Conservation (phyloP, 2,797 vertebrate genomes). For the Pitangus sulphuratus region DNA sequence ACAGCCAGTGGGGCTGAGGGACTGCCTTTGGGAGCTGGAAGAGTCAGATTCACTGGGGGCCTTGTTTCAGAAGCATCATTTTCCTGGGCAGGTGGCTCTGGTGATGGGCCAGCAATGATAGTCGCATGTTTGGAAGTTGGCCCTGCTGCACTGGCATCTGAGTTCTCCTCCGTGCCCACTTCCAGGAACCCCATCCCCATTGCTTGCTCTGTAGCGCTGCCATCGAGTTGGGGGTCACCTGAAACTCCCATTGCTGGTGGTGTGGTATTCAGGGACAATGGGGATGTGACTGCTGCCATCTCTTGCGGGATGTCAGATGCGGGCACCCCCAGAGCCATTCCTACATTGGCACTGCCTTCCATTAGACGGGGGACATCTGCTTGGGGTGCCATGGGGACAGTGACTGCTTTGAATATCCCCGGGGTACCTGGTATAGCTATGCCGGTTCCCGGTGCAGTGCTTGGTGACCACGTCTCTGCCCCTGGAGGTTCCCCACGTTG, state of each 20-base stretch:
- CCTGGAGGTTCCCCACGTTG: accelerated
- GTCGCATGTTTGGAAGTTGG: accelerated
- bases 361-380: accelerated
- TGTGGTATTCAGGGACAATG: not conserved
- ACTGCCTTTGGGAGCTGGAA: not conserved
- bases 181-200: accelerated
- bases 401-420: not conserved
- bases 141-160: accelerated
- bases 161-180: not conserved
- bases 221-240: accelerated
- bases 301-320: not conserved
- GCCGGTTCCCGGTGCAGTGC: accelerated
- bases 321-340: not conserved
- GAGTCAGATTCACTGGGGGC: not conserved
- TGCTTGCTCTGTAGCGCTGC: accelerated
- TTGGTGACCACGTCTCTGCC: not conserved
- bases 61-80: not conserved
- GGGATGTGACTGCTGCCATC: not conserved
- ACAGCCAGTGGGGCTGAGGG: accelerated
- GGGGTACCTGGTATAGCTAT: not conserved
- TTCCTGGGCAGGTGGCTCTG: not conserved
- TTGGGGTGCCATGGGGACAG: accelerated
- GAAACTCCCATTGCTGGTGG: not conserved
- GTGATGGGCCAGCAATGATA: not conserved
- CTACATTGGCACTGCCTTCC: not conserved